A percentile compares a stretch with the other conserved stretches of the same genome.
Conservation (phyloP, 2,113 vertebrate genomes). For the Limanda limanda region DNA sequence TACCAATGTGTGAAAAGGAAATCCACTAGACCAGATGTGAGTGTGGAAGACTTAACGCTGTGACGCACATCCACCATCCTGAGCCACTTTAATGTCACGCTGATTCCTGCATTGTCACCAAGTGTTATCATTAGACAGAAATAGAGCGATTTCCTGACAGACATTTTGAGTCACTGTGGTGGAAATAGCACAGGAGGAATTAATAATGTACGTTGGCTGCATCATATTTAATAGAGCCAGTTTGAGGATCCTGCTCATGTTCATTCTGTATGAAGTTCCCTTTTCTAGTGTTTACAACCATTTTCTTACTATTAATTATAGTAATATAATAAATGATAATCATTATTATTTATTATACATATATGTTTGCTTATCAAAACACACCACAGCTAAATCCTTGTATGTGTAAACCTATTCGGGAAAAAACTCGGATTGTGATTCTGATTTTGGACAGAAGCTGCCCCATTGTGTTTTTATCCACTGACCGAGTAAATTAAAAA, state of each 20-base stretch:
- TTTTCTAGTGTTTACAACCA: not conserved
- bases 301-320: too few species aligned
- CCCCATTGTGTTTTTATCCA: too few species aligned
- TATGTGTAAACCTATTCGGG: too few species aligned
- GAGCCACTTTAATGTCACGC: not conserved
- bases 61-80: not conserved
- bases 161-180: not conserved
- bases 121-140: not conserved
- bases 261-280: not conserved
- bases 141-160: slow-evolving; percentile 1
- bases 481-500: too few species aligned
- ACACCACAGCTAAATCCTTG: too few species aligned
- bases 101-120: not conserved
- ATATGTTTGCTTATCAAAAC: too few species aligned
- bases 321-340: too few species aligned
- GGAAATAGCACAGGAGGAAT: not conserved
- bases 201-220: not conserved
- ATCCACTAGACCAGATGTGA: not conserved
- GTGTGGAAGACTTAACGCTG: not conserved
- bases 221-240: not conserved
- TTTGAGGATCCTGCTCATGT: not conserved
- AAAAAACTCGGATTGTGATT: too few species aligned
- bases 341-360: too few species aligned
- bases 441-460: too few species aligned
- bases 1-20: not conserved